Evolutionary conservation across 1,140 invertebrate genomes (phyloP).

Genomic region (Procambarus clarkii): DNA sequence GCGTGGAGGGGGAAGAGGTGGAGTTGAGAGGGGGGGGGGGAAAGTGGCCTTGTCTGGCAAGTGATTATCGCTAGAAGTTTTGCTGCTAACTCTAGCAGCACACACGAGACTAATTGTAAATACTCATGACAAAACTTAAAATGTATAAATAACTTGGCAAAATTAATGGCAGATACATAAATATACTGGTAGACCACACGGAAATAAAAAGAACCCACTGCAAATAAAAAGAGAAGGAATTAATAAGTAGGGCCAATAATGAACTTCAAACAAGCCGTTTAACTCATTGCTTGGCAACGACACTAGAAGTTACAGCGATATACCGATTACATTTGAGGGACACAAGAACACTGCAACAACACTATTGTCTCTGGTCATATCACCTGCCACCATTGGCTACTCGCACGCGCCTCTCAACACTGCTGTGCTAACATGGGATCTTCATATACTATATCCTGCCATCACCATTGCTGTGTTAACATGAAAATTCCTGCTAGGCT

Average conservation of each 20-base stretch:
- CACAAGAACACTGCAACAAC: no score
- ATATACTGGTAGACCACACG: neutral
- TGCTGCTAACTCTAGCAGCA: neutral
- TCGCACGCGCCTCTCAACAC: no score
- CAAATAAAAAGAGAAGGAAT: neutral
- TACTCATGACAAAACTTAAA: neutral
- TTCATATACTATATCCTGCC: no score
- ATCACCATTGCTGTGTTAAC: no score
- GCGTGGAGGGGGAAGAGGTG: neutral
- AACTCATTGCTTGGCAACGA: slow-evolving; percentile 4
- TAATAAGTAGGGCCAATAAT: neutral
- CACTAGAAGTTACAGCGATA: neutral
- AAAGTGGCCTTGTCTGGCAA: neutral
- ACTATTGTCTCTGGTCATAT: no score
- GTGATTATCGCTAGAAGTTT: neutral
- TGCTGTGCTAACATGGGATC: no score
- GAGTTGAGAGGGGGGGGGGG: neutral
- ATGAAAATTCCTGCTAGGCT: no score
- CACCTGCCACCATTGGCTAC: no score
- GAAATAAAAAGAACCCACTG: neutral
- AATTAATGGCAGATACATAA: neutral
- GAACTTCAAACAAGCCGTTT: neutral
- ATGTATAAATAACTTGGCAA: neutral
- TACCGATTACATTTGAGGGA: no score
- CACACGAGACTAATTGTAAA: neutral